Conservation (phyloP, 2,888 invertebrate species). For the Cyaniris semiargus region DNA sequence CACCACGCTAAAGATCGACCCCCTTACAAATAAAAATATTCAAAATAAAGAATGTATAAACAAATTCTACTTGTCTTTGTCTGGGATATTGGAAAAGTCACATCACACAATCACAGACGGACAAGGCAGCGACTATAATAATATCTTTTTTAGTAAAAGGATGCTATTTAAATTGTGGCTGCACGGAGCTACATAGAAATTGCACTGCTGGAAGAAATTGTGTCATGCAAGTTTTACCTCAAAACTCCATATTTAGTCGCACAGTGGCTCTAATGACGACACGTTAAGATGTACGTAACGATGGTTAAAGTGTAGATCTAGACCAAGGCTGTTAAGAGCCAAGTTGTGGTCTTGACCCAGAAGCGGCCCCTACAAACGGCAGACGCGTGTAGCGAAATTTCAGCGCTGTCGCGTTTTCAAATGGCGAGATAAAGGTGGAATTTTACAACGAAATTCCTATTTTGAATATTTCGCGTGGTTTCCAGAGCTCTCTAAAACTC, state of each 20-base stretch:
- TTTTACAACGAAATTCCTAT: conserved; percentile 1
- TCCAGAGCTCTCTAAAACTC: not conserved
- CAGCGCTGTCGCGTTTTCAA: not conserved
- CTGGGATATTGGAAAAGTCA: too few relatives aligned
- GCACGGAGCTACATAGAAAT: not conserved
- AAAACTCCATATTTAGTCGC: not conserved
- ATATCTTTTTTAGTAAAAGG: not conserved
- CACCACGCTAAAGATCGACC: too few relatives aligned
- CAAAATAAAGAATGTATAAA: too few relatives aligned
- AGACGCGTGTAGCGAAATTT: conserved; percentile 8
- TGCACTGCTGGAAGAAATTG: not conserved
- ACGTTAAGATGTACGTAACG: conserved; percentile 11
- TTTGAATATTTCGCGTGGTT: not conserved
- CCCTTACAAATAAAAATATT: too few relatives aligned
- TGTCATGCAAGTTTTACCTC: not conserved
- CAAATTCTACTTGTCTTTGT: too few relatives aligned
- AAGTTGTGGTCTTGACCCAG: conserved; percentile 28
- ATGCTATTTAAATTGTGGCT: not conserved
- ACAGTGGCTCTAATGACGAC: not conserved
- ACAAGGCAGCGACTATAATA: too few relatives aligned
- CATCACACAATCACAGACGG: too few relatives aligned
- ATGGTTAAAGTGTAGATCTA: conserved; percentile 11
- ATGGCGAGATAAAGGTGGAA: not conserved
- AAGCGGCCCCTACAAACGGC: conserved; percentile 8
- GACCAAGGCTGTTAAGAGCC: conserved; percentile 15